A percentile compares a stretch with the other conserved stretches of the same genome.
Conservation (phyloP, 2,113 vertebrate species). For the Tylochromis polylepis region DNA sequence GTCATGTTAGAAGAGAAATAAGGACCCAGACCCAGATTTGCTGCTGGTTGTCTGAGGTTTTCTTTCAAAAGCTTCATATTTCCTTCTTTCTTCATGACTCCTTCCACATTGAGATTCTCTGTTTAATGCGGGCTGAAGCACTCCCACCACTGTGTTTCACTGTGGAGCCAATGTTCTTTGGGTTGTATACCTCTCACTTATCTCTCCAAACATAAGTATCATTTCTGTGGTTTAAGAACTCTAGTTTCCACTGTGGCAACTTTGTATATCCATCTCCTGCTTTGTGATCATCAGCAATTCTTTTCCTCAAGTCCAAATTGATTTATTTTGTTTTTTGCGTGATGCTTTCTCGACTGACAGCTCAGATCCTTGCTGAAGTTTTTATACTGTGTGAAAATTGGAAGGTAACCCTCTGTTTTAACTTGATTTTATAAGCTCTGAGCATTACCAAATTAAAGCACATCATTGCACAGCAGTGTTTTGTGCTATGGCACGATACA, state of each 20-base stretch:
- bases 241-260: neutral
- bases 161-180: neutral
- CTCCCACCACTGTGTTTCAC: neutral
- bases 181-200: neutral
- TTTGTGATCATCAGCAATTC: no score
- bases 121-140: neutral
- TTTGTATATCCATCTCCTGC: neutral
- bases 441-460: neutral
- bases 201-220: neutral
- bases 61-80: neutral
- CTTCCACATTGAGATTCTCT: neutral
- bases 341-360: neutral
- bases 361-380: no score
- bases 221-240: neutral
- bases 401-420: no score
- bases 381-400: no score
- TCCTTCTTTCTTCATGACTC: neutral
- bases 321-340: no score
- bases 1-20: neutral
- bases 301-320: no score
- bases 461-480: neutral
- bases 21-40: neutral
- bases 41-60: neutral
- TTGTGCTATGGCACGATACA: neutral
- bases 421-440: neutral